These are phyloP conservation scores for Troides oblongomaculatus DNA, from an alignment of 2,888 invertebrate genomes.

Conservation along the genomic window DNA sequence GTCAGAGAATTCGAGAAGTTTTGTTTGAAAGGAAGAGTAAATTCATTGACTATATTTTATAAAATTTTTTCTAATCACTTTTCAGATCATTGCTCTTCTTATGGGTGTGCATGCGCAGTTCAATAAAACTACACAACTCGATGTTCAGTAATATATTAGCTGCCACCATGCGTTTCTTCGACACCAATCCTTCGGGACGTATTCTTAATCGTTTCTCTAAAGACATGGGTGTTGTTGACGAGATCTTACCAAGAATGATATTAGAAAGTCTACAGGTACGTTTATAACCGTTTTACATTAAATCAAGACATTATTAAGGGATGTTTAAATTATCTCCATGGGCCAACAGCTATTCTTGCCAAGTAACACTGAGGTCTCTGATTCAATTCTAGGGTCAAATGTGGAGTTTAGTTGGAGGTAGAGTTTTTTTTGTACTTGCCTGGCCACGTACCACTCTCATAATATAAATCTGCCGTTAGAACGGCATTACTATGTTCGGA, in stretches of 20 bases:
- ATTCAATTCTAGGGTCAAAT: too few relatives aligned
- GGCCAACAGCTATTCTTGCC: too few relatives aligned
- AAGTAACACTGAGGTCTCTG: too few relatives aligned
- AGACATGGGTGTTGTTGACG: conserved; percentile 90
- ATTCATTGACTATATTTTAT: background rate
- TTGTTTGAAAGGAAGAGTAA: too few relatives aligned
- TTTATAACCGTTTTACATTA: background rate
- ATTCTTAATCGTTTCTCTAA: conserved; percentile 92
- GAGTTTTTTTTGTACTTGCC: too few relatives aligned
- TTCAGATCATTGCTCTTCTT: conserved; percentile 85
- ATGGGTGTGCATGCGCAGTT: conserved; percentile 87
- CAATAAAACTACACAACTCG: conserved; percentile 85
- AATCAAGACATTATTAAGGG: too few relatives aligned
- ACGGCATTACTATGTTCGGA: too few relatives aligned
- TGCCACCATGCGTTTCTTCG: conserved; percentile 90
- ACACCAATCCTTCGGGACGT: conserved; percentile 90
- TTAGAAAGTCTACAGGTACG: conserved; percentile 82
- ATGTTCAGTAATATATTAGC: conserved; percentile 89
- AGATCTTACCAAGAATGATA: conserved; percentile 83
- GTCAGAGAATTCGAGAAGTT: too few relatives aligned
- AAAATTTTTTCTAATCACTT: conserved; percentile 23
- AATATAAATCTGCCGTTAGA: too few relatives aligned
- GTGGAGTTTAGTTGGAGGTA: too few relatives aligned
- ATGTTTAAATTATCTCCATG: too few relatives aligned
- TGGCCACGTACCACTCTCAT: too few relatives aligned